Conservation (phyloP, 2,113 vertebrate genomes). For the Martes martes region DNA sequence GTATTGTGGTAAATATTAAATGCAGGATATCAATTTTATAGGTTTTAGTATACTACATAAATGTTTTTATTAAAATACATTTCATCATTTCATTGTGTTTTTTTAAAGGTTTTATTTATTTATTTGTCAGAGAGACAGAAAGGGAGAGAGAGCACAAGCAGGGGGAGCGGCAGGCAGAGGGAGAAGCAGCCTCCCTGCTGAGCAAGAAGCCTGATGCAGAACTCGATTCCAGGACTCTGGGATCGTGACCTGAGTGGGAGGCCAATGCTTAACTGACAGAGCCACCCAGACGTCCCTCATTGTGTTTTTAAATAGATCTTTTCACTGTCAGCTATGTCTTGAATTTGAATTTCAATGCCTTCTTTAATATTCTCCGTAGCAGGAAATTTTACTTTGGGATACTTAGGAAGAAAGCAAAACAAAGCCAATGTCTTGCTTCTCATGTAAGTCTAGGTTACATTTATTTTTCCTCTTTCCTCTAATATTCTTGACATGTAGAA, state of each 20-base stretch:
- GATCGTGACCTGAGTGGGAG: not conserved
- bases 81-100: not conserved
- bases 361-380: not conserved
- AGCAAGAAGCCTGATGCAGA: not conserved
- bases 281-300: not conserved
- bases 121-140: not conserved
- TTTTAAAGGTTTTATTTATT: not conserved
- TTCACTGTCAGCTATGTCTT: not conserved
- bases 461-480: not conserved
- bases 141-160: not conserved
- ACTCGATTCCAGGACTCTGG: not conserved
- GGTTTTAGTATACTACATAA: not conserved
- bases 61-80: not conserved
- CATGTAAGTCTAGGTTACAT: not conserved
- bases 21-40: not conserved
- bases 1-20: constrained; percentile 2
- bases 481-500: not conserved
- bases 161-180: not conserved
- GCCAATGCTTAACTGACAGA: not conserved
- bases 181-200: not conserved
- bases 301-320: not conserved
- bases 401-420: not conserved
- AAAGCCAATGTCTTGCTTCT: not conserved
- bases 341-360: not conserved
- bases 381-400: not conserved